Percentiles rank a stretch among this genome's conserved stretches.
phyloP scores from a whole-genome alignment of 2,888 invertebrate species.

The Lobophora halterata region DNA sequence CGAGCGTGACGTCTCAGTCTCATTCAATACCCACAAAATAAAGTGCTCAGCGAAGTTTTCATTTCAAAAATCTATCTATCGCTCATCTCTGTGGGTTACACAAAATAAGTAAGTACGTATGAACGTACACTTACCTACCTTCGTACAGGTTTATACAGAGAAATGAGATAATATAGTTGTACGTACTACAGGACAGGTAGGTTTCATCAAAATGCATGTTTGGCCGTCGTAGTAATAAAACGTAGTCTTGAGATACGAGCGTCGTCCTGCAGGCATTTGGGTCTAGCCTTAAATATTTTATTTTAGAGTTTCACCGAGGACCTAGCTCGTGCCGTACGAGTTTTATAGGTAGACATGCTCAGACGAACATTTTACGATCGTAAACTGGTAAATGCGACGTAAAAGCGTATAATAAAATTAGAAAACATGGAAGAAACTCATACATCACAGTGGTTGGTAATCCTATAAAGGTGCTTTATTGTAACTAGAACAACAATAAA shows the following conservation, averaged over 20 bases:
- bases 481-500: no score
- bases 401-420: slow-evolving; percentile 42
- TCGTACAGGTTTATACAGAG: no score
- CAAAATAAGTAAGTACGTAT: no score
- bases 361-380: slow-evolving; percentile 29
- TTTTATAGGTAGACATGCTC: slow-evolving; percentile 15
- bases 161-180: no score
- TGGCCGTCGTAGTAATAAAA: slow-evolving; percentile 25
- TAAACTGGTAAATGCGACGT: slow-evolving; percentile 41
- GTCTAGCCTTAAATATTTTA: slow-evolving; percentile 29
- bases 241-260: slow-evolving; percentile 19
- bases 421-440: slow-evolving; percentile 33
- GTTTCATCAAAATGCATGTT: slow-evolving; percentile 17
- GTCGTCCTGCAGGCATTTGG: slow-evolving; percentile 24
- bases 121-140: no score
- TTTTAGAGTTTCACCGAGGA: slow-evolving; percentile 24
- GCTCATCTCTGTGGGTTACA: no score
- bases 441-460: slow-evolving; percentile 19
- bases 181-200: no score
- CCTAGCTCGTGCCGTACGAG: slow-evolving; percentile 20
- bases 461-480: no score
- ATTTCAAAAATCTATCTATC: no score
- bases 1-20: no score
- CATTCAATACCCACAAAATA: no score
- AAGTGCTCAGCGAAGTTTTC: no score